Percentiles rank a stretch among this genome's conserved stretches.
phyloP scores from a whole-genome alignment of 2,797 vertebrate genomes.

The Brachymystax lenok region DNA sequence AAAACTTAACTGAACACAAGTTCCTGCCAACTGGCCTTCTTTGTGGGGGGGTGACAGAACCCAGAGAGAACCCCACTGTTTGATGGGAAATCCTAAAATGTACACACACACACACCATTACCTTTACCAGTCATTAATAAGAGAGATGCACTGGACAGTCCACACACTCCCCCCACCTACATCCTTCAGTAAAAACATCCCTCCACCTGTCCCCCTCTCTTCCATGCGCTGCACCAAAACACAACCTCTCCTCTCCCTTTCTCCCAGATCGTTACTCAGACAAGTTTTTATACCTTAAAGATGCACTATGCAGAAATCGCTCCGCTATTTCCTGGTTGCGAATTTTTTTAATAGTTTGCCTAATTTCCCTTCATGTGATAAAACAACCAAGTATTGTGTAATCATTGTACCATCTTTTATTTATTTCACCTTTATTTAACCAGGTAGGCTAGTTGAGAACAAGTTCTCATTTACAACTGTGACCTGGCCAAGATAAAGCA shows the following conservation, averaged over 20 bases:
- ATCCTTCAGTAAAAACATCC: conserved; percentile 62
- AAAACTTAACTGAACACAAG: background rate
- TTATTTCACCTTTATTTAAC: no score
- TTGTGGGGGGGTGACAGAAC: background rate
- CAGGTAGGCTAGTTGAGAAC: no score
- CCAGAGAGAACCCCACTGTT: background rate
- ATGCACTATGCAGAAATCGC: no score
- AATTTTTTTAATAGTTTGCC: no score
- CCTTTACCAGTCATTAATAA: background rate
- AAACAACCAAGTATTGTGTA: no score
- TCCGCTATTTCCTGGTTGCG: no score
- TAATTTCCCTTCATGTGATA: no score
- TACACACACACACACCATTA: conserved; percentile 7
- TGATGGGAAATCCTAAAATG: background rate
- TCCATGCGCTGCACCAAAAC: background rate
- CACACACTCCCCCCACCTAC: conserved; percentile 21
- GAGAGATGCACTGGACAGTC: background rate
- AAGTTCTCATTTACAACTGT: no score
- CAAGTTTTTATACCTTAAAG: no score
- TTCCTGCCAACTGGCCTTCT: background rate
- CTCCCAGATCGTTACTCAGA: background rate
- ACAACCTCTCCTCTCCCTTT: background rate
- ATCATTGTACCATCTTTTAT: no score
- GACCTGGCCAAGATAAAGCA: no score
- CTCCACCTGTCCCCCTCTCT: conserved; percentile 37